phyloP scores from a whole-genome alignment of 1,140 invertebrate species.

The Pseudomyrmex gracilis region DNA sequence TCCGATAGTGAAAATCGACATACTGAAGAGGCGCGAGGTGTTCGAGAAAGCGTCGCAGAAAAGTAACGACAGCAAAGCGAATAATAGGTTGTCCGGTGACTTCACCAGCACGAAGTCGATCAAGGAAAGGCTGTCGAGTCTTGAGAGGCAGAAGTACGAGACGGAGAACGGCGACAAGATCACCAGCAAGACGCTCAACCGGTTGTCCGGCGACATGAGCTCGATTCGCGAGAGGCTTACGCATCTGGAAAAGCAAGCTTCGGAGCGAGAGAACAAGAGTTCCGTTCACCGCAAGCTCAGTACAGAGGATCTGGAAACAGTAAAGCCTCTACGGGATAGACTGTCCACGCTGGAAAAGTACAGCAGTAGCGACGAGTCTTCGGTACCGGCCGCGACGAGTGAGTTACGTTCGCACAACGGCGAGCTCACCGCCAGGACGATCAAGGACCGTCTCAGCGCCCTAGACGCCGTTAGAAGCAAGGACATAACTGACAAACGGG shows the following conservation, averaged over 20 bases:
- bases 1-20: conserved; percentile 89
- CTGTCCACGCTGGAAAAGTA: conserved; percentile 82
- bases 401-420: conserved; percentile 79
- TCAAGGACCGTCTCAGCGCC: conserved; percentile 87
- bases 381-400: conserved; percentile 54
- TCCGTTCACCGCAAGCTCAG: conserved; percentile 66
- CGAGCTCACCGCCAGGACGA: conserved; percentile 85
- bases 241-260: conserved; percentile 88
- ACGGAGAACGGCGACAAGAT: conserved; percentile 78
- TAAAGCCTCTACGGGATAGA: conserved; percentile 81
- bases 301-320: conserved; percentile 78
- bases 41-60: conserved; percentile 88
- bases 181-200: conserved; percentile 81
- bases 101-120: conserved; percentile 89
- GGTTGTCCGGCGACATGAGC: conserved; percentile 87
- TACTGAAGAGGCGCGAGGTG: conserved; percentile 92
- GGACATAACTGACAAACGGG: conserved; percentile 81
- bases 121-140: conserved; percentile 89
- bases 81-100: conserved; percentile 86
- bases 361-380: conserved; percentile 73
- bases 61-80: conserved; percentile 75
- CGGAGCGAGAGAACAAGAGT: conserved; percentile 78
- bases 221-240: conserved; percentile 88
- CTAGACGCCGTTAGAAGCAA: conserved; percentile 85
- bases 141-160: conserved; percentile 86